Base-by-base conservation (phyloP, 2,113 vertebrate genomes). In the Percina caprodes region DNA sequence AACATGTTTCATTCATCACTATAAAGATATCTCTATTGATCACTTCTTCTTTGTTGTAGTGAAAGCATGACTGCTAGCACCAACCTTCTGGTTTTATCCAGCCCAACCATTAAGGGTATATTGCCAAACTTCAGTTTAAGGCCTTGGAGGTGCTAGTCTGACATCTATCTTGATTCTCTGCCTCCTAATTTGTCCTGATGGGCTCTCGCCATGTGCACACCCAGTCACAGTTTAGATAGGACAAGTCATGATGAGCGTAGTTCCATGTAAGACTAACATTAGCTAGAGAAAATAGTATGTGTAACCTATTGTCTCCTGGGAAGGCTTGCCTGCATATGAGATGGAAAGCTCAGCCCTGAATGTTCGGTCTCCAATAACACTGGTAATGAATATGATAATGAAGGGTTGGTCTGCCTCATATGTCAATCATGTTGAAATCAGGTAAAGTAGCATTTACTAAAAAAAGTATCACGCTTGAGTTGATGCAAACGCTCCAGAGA, bases 341-440 rank as follows among this genome's bases (percentile, higher is more conserved):
- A 49, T 68, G 45, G 72, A 71, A 55, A 58, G 80, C 79, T 82
- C 62, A 69, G 60, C 69, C 58, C 56, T 51, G 49, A 42, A 66
- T 39, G 74, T 76, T 76, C 69, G 74, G 18, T 81, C 87, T 90
- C 83, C 86, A 90, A 89, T 92, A 85, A 85, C 77, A 84, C 68
- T 90, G 70, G 85, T 92, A 90, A 92, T 93, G 70, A 88, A 94
- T 92, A 88, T 91, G 86, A 85, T 92, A 93, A 95, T 92, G 60
- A 69, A 63, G 60, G 66, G 62, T 84, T 21, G 69, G 55, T 24
- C 56, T 1, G 62, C 76, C 54, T 58, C 79, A 23, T n/a, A 33
- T 75, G 89, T 69, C 82, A 91, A 51, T 90, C 86, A 80, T 76
- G 74, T 74, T 61, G 26, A 56, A 78, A 78, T 81, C 79, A 83